Conservation (phyloP, 2,113 vertebrate species). For the Furnarius figulus region DNA sequence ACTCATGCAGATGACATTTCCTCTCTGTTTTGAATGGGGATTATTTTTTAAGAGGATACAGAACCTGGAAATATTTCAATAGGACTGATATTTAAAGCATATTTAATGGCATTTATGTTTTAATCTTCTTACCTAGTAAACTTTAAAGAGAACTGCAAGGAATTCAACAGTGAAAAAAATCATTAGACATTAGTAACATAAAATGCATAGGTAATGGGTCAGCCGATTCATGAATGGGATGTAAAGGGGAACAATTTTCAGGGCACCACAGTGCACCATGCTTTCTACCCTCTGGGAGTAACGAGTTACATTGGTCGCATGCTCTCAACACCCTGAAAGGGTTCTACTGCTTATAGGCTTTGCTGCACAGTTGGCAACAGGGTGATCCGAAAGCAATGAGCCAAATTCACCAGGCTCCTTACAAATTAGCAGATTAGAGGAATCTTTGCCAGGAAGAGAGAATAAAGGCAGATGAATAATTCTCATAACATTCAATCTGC, state of each 20-base stretch:
- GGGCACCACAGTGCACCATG: neutral
- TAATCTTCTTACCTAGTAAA: constrained; percentile 81
- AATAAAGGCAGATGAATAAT: neutral
- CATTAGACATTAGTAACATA: constrained; percentile 50
- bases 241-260: neutral
- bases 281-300: neutral
- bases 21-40: constrained; percentile 74
- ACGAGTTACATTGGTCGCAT: neutral
- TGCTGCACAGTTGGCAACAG: neutral
- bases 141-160: constrained; percentile 67
- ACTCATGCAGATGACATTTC: constrained; percentile 76
- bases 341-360: neutral
- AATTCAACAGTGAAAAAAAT: constrained; percentile 70
- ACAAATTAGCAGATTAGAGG: neutral
- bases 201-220: neutral
- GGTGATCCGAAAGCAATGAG: neutral
- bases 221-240: neutral
- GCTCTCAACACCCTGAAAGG: neutral
- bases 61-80: constrained; percentile 76
- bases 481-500: neutral
- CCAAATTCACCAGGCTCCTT: neutral
- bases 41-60: constrained; percentile 81
- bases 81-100: constrained; percentile 78
- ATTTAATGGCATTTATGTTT: constrained; percentile 81
- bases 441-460: neutral